phyloP scores from a whole-genome alignment of 2,113 vertebrate genomes.

The Edolisoma coerulescens region DNA sequence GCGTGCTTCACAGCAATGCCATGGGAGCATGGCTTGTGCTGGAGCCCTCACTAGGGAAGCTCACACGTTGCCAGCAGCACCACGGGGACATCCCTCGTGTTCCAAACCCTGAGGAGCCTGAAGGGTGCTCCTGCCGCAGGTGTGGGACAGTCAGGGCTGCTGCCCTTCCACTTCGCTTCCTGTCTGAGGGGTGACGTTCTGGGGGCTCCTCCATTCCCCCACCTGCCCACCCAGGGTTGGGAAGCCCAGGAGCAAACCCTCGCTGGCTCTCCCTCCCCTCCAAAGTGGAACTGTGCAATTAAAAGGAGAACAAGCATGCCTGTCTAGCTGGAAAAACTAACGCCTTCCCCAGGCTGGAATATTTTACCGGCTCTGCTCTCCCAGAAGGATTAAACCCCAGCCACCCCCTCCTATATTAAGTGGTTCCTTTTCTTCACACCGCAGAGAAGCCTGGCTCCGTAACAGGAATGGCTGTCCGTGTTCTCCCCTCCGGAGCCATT shows the following conservation, averaged over 20 bases:
- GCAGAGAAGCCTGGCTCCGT: neutral
- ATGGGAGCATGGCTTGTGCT: neutral
- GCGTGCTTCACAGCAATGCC: fast-evolving
- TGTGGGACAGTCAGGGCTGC: fast-evolving
- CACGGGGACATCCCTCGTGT: neutral
- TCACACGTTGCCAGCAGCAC: neutral
- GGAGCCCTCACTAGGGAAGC: neutral
- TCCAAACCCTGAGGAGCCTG: neutral
- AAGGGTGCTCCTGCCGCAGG: neutral
- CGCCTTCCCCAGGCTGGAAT: neutral
- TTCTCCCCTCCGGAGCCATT: neutral
- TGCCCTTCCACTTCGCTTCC: neutral
- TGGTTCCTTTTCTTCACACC: neutral
- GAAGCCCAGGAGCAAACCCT: neutral
- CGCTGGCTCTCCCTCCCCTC: neutral
- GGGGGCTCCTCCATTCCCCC: fast-evolving
- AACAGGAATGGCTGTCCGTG: neutral
- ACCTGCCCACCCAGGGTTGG: neutral
- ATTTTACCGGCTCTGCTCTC: neutral
- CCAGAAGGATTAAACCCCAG: neutral
- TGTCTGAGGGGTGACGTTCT: fast-evolving
- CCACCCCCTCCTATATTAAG: neutral
- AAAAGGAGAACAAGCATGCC: neutral
- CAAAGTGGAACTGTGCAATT: neutral
- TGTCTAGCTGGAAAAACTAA: neutral